These are phyloP conservation scores for Acestrorhynchus altus DNA, from an alignment of 2,797 vertebrate species.

Conservation along the genomic window DNA sequence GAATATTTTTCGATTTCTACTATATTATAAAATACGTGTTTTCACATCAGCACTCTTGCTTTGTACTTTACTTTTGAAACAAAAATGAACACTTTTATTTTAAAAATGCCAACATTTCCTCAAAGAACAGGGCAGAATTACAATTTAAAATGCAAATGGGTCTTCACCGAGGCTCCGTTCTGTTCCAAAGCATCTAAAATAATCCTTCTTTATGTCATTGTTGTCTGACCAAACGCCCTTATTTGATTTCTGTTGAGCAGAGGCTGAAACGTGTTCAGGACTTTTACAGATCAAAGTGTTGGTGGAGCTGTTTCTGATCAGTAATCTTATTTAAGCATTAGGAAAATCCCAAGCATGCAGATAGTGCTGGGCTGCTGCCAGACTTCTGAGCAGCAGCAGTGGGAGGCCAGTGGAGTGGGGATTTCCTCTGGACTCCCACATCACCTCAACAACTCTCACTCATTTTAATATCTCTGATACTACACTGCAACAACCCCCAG, in stretches of 20 bases:
- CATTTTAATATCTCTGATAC: slow-evolving; percentile 22
- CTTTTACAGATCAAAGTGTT: slow-evolving; percentile 15
- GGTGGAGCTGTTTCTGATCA: slow-evolving; percentile 30
- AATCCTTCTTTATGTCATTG: neutral
- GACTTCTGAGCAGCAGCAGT: slow-evolving; percentile 59
- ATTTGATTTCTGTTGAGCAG: neutral
- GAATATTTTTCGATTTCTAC: no score
- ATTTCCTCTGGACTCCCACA: slow-evolving; percentile 61
- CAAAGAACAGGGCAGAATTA: neutral
- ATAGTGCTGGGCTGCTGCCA: slow-evolving; percentile 59
- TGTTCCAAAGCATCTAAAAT: neutral
- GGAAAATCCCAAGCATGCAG: slow-evolving; percentile 60
- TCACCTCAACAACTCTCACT: slow-evolving; percentile 54
- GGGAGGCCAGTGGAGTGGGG: slow-evolving; percentile 62
- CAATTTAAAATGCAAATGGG: neutral
- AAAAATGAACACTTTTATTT: neutral
- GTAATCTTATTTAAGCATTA: slow-evolving; percentile 45
- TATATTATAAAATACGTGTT: no score
- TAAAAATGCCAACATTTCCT: neutral
- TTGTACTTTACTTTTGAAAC: no score
- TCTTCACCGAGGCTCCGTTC: neutral
- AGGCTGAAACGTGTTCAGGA: neutral
- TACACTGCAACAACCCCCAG: neutral
- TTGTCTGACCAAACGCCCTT: no score
- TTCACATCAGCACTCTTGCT: no score